Conservation (phyloP, 2,888 invertebrate genomes). For the Drosophila monieri region DNA sequence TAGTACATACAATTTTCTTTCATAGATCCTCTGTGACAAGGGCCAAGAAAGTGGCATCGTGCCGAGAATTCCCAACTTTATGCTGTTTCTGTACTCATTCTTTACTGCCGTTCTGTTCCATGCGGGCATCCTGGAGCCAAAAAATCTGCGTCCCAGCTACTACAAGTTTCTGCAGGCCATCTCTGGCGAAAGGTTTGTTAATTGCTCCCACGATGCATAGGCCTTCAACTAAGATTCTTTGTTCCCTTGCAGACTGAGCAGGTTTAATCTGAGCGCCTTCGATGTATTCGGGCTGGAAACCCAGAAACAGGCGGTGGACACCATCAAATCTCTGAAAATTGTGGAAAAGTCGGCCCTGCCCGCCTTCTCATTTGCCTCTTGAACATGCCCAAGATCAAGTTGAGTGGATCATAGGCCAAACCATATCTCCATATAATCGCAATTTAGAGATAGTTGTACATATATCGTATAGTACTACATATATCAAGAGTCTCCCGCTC, state of each 20-base stretch:
- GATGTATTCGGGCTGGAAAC: constrained; percentile 87
- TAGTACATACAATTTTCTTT: not conserved
- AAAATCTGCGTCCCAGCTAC: constrained; percentile 91
- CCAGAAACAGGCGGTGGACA: constrained; percentile 84
- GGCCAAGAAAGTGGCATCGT: constrained; percentile 88
- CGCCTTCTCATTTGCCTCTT: constrained; percentile 68
- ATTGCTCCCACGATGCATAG: not conserved
- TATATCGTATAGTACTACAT: constrained; percentile 26
- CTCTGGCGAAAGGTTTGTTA: constrained; percentile 88
- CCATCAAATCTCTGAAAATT: constrained; percentile 80
- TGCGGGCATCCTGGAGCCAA: constrained; percentile 91
- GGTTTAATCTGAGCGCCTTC: constrained; percentile 86
- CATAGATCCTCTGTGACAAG: constrained; percentile 88
- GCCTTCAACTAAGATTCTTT: not conserved
- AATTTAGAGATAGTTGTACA: constrained; percentile 14
- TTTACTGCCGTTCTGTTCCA: constrained; percentile 92
- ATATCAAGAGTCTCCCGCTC: constrained; percentile 31
- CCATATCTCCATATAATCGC: constrained; percentile 19
- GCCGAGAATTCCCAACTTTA: constrained; percentile 89
- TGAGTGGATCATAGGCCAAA: constrained; percentile 5
- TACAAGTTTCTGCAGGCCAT: constrained; percentile 91
- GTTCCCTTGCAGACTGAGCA: constrained; percentile 84
- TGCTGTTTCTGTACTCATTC: constrained; percentile 89
- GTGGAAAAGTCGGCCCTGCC: constrained; percentile 61
- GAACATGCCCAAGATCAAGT: constrained; percentile 11